Base-by-base conservation (phyloP, 35 echinoderm and acorn worm genomes). In the Stichopus chloronotus region DNA sequence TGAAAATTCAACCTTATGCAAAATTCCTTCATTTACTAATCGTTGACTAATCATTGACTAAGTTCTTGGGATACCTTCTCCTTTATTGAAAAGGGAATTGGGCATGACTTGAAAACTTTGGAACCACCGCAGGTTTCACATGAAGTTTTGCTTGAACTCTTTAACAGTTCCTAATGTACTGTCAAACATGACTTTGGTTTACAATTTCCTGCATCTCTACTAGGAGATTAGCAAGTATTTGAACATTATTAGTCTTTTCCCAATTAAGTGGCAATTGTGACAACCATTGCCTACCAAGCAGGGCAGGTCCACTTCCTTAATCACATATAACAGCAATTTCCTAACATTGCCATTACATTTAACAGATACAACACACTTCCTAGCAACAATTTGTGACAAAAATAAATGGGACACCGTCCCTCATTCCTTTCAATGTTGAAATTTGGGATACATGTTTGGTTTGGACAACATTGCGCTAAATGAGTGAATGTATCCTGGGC, bases 101-200 rank as follows among this genome's bases (percentile, higher is more conserved):
- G 68, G 6, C 89, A 19, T 7, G 89, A 53, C 21, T 91, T 91
- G 52, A 91, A 91, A 91, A 91, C 55, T 53, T 84, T 84, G 81
- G 81, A 53, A 55, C 81, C 30, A n/a, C 55, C 55, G 17, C 7
- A 55, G 81, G 43, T 23, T 84, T 84, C 4, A 84, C 52, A 55
- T 84, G 6, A 53, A 84, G 55, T 84, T 84, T 84, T 6, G 81
- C 81, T 57, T 84, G 43, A 84, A 84, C 81, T 57, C 81, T 84
- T 84, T 56, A 55, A 84, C 81, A n/a, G 20, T 84, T 12, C 30
- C 81, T 84, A 55, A 84, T 5, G 81, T 84, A n/a, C 43, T 54
- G 56, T 84, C 81, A 84, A 84, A 84, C 81, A 55, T 57, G 19
- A 68, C 86, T 88, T 25, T 59, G 10, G 9, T 65, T 63, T 25